Evolutionary conservation across 1,140 invertebrate species (phyloP), one percentile per base, ranked within the genome.

Genomic region (Euwallacea similis): DNA sequence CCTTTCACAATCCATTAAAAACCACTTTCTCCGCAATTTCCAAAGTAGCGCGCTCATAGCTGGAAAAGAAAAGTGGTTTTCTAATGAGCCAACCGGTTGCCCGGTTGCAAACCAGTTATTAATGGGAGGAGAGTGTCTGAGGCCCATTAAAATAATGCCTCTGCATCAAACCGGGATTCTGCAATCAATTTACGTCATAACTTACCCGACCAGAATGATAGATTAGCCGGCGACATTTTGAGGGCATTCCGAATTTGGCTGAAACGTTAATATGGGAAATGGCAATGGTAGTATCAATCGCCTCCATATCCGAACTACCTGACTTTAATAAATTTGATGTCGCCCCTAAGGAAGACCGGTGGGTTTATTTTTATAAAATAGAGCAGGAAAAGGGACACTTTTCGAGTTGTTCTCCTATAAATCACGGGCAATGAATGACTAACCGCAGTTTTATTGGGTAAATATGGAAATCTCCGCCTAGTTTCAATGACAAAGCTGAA

Each of bases 231-330:
- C 41, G 61, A 63, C 61, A 63, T 63, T 63, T 63, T 63, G 21
- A 63, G 61, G 43, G 21, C 61, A 63, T 63, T 63, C n/a, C 13
- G 21, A 63, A 9, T 47, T 63, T 46, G 61, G 43, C 21, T 44
- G 21, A 63, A 63, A 63, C 61, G 43, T 61, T 63, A 63, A 63
- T 63, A 63, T 63, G 8, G 61, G 61, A 63, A 63, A 63, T 63
- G 13, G 61, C 42, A 63, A 50, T 61, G 21, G n/a, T 61, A 4
- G 21, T 33, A 61, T 61, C 42, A 43, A 11, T 61, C 42, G 42
- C 59, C 59, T 15, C 42, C 15, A 61, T 11, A 15, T 61, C 59
- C 59, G 54, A 8, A 10, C 11, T 56, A 56, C 54, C 54, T 15
- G 16, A 56, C 16, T 15, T 21, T 9, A 56, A 56, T 56, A 56